These are phyloP conservation scores for Dolichopus griseipennis DNA, from an alignment of 2,888 invertebrate species.

Conservation along the genomic window DNA sequence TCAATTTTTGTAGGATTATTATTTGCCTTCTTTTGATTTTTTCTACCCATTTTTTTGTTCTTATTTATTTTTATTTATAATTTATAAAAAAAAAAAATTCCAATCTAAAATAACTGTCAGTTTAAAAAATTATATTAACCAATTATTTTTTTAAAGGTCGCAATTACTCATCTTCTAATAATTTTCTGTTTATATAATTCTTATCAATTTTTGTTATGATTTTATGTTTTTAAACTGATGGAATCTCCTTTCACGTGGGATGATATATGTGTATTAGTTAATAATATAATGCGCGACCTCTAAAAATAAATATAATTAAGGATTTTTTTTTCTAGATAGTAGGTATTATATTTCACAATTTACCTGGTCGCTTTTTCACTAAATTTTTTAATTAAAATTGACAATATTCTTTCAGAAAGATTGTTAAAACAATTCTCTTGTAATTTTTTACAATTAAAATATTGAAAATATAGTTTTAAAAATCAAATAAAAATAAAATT, in stretches of 20 bases:
- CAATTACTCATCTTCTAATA: background rate
- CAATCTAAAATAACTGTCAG: background rate
- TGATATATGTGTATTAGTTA: background rate
- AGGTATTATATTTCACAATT: background rate
- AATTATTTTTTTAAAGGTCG: background rate
- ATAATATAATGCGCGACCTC: background rate
- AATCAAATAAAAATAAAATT: too few relatives aligned
- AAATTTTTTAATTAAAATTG: too few relatives aligned
- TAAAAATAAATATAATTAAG: background rate
- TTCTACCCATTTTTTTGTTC: background rate
- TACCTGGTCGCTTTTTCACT: background rate
- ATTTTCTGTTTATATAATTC: background rate
- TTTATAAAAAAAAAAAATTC: background rate
- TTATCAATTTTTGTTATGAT: background rate
- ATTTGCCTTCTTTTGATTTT: background rate
- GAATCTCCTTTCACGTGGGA: background rate
- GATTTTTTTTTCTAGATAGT: background rate
- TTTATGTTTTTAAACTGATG: background rate
- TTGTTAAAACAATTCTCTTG: too few relatives aligned
- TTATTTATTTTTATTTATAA: too few relatives aligned
- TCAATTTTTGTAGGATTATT: background rate
- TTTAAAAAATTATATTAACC: background rate
- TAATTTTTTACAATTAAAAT: too few relatives aligned
- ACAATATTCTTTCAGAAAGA: too few relatives aligned
- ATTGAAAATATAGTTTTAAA: too few relatives aligned